Conservation (phyloP, 2,113 vertebrate species). For the Cygnus buccinator region DNA sequence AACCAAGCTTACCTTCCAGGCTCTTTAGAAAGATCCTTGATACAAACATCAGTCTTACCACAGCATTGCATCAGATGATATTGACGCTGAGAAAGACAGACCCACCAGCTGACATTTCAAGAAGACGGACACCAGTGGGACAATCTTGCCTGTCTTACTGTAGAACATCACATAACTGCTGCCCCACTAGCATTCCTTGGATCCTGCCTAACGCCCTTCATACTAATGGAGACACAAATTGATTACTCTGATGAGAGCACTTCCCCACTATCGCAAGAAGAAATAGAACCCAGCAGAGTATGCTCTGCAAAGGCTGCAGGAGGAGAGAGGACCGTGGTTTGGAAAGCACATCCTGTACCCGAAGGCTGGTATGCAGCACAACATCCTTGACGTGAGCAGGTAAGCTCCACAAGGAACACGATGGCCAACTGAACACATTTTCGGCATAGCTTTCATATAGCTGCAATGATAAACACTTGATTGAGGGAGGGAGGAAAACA, state of each 20-base stretch:
- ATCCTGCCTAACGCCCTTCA: neutral
- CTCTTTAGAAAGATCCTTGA: neutral
- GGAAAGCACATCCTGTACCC: too few species aligned
- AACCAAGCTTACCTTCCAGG: neutral
- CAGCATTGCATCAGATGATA: neutral
- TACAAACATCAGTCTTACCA: neutral
- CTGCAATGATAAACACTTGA: neutral
- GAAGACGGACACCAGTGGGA: neutral
- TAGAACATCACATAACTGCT: accelerated
- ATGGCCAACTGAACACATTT: neutral
- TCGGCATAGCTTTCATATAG: neutral
- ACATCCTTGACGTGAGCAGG: too few species aligned
- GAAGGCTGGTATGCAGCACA: too few species aligned
- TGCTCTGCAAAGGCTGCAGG: neutral
- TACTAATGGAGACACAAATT: accelerated
- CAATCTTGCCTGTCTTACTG: neutral
- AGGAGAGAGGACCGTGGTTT: accelerated
- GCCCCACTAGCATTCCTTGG: neutral
- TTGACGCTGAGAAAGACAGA: neutral
- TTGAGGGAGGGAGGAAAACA: neutral
- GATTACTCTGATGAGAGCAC: neutral
- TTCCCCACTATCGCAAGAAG: too few species aligned
- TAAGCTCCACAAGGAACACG: too few species aligned
- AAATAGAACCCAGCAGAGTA: accelerated
- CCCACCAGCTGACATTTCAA: accelerated